Evolutionary conservation across 2,113 vertebrate species (phyloP).

Genomic region (Vidua macroura): DNA sequence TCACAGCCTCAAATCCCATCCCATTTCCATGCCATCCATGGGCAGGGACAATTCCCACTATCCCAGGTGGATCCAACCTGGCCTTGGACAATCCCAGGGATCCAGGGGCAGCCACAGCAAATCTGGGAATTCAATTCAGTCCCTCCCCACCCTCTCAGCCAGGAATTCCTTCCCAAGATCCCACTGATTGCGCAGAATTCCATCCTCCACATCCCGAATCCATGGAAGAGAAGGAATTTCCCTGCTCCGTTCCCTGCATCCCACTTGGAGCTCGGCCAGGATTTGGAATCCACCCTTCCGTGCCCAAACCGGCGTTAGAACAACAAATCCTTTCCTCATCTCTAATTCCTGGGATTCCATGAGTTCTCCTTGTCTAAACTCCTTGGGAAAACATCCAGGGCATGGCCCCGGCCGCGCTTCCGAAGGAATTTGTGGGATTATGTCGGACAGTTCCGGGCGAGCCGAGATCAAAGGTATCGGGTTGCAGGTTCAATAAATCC

Average conservation of each 20-base stretch:
- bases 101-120: neutral
- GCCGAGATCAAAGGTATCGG: neutral
- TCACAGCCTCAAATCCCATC: neutral
- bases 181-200: neutral
- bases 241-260: neutral
- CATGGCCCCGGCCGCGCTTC: neutral
- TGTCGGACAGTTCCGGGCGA: neutral
- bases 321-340: neutral
- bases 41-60: fast-evolving
- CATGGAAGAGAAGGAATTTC: neutral
- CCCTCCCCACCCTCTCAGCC: neutral
- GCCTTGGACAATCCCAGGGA: fast-evolving
- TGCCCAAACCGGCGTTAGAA: fast-evolving
- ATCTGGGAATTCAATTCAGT: neutral
- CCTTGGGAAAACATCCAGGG: neutral
- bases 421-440: neutral
- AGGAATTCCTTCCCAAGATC: neutral
- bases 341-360: neutral
- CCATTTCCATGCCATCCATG: neutral
- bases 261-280: neutral
- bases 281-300: neutral
- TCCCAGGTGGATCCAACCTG: neutral
- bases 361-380: neutral
- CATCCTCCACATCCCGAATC: neutral
- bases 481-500: neutral